Conservation (phyloP, 1,140 invertebrate species). For the Heliothis subflexa region DNA sequence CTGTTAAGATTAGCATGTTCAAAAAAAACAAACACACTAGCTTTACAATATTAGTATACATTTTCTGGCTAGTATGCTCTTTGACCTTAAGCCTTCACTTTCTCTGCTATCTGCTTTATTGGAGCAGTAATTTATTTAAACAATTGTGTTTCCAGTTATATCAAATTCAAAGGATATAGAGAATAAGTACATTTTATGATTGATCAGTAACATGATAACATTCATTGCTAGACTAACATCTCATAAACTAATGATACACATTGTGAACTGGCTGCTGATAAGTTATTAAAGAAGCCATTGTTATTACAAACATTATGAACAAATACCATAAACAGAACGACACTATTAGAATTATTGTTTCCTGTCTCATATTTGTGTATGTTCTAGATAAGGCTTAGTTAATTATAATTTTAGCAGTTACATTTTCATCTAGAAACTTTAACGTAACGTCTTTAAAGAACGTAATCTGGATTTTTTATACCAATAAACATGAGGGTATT, state of each 20-base stretch:
- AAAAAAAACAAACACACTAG: too few species aligned
- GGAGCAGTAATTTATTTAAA: too few species aligned
- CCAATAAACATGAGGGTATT: constrained; percentile 23
- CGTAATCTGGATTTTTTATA: not conserved
- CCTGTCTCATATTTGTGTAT: not conserved
- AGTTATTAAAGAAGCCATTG: not conserved
- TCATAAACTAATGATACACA: constrained; percentile 12
- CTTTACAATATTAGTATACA: too few species aligned
- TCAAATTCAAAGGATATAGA: not conserved
- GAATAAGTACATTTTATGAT: not conserved
- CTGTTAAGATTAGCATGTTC: too few species aligned
- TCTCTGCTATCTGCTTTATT: too few species aligned
- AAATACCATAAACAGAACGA: not conserved
- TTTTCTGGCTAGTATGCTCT: too few species aligned
- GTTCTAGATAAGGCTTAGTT: not conserved
- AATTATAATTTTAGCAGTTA: not conserved
- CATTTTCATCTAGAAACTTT: not conserved
- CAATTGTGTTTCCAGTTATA: not conserved
- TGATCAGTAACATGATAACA: not conserved
- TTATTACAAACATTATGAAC: constrained; percentile 25
- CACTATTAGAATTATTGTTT: not conserved
- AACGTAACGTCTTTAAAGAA: too few species aligned
- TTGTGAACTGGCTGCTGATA: not conserved
- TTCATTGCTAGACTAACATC: not conserved
- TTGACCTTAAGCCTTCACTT: too few species aligned